Conservation (phyloP, 1,140 invertebrate genomes). For the Rhizoglyphus robini region DNA sequence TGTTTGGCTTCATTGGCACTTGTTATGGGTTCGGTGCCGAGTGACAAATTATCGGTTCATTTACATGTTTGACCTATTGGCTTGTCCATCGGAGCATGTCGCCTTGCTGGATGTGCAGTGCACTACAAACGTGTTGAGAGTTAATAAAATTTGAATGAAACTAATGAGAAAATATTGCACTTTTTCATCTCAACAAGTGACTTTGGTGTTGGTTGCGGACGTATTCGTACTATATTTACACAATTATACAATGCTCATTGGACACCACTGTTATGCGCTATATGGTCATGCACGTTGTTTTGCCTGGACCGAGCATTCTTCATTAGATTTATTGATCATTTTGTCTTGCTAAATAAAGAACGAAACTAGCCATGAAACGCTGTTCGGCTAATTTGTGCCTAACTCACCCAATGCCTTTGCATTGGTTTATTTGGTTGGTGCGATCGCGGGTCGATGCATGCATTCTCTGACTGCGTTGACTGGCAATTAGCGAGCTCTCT, state of each 20-base stretch:
- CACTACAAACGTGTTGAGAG: neutral
- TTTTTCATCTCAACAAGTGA: neutral
- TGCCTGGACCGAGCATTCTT: slow-evolving; percentile 9
- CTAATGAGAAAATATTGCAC: slow-evolving; percentile 12
- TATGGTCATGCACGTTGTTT: neutral
- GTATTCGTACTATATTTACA: slow-evolving; percentile 7
- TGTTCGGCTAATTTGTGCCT: neutral
- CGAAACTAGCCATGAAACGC: slow-evolving; percentile 13
- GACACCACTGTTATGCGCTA: neutral
- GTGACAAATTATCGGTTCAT: neutral
- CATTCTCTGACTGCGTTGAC: too few species aligned
- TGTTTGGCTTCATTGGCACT: neutral
- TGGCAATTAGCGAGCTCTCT: too few species aligned
- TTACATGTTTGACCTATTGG: neutral
- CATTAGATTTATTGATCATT: slow-evolving; percentile 17
- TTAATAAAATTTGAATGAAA: neutral
- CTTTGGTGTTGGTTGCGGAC: too few species aligned
- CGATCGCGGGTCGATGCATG: too few species aligned
- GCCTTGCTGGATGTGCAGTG: neutral
- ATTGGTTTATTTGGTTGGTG: too few species aligned
- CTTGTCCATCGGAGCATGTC: neutral
- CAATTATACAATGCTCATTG: slow-evolving; percentile 8
- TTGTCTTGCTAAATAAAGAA: slow-evolving; percentile 14
- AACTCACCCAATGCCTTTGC: too few species aligned
- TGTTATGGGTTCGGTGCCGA: neutral